phyloP scores from a whole-genome alignment of 2,888 invertebrate genomes.

The Melolontha melolontha region DNA sequence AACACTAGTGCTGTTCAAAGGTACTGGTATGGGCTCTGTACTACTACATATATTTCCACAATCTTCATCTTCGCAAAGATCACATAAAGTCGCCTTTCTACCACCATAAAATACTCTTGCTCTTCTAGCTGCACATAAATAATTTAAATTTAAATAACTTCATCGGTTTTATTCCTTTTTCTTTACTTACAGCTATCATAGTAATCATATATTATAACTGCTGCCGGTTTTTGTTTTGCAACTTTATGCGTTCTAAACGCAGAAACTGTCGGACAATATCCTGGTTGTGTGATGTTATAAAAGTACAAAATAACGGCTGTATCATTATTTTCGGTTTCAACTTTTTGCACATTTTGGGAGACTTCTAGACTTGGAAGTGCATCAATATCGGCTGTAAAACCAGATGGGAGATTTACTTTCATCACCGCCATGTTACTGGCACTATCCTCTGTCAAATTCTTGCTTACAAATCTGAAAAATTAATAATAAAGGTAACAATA shows the following conservation, averaged over 20 bases:
- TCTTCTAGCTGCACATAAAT: slow-evolving; percentile 75
- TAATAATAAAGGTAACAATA: slow-evolving; percentile 22
- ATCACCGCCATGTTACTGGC: slow-evolving; percentile 91
- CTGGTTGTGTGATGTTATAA: slow-evolving; percentile 72
- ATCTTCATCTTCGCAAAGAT: slow-evolving; percentile 82
- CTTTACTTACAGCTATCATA: slow-evolving; percentile 86
- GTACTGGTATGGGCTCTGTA: slow-evolving; percentile 56
- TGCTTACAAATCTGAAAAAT: slow-evolving; percentile 72
- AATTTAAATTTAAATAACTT: neutral
- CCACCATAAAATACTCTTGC: slow-evolving; percentile 87
- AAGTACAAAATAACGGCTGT: slow-evolving; percentile 78
- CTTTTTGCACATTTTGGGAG: slow-evolving; percentile 72
- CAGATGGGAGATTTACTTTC: slow-evolving; percentile 90
- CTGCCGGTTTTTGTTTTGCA: slow-evolving; percentile 86
- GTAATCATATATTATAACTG: slow-evolving; percentile 89
- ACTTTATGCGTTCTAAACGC: slow-evolving; percentile 87
- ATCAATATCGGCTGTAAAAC: slow-evolving; percentile 86
- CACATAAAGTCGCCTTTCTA: slow-evolving; percentile 78
- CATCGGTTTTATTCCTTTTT: neutral
- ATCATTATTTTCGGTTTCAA: slow-evolving; percentile 77
- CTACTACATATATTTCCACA: slow-evolving; percentile 68
- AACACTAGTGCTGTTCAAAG: slow-evolving; percentile 19
- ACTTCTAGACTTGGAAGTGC: slow-evolving; percentile 74
- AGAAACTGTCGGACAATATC: slow-evolving; percentile 86
- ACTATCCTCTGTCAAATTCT: slow-evolving; percentile 71